Base-by-base conservation (phyloP, 2,888 invertebrate species). In the Meghimatium bilineatum region DNA sequence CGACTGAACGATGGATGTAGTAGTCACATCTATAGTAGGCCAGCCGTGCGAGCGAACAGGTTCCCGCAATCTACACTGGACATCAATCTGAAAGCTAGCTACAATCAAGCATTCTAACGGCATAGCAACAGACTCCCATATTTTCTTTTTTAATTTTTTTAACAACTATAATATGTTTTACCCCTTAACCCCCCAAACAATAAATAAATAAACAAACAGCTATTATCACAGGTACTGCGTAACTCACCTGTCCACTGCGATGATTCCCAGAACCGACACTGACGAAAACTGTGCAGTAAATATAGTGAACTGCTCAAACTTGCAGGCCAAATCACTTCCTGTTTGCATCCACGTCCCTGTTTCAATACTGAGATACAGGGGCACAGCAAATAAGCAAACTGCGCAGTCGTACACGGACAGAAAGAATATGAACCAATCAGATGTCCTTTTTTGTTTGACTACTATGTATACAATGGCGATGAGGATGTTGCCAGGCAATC, bases 391-490 rank as follows among this genome's bases (percentile, higher is more conserved):
- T 38, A 84, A 71, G 44, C 84, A 84, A 17, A 84, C 84, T 10
- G 84, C 84, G 75, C 84, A 79, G 75, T 84, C 84, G 77, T 81
- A 84, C 32, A 84, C 84, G 5, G 84, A 75, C 17, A 84, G 77
- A 71, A 80, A 84, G 80, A 84, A 84, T n/a, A 81, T 77, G 77
- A 84, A 84, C 84, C 84, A 84, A 63, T 84, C 84, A 34, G 77
- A 84, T 10, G 84, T 84, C 66, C 84, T 49, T 75, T 84, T 84
- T 34, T 80, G 80, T 36, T 74, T 60, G n/a, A 84, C 56, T 26
- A 63, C 67, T 6, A 84, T 49, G 52, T 84, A 84, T 14, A 84
- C 84, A 12, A 75, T 26, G 32, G 80, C 72, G 67, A 84, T 84
- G 34, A 84, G 56, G 38, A 67, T 29, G 84, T 84, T 84, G 74